Evolutionary conservation across 92 coral and sea anemone genomes (phyloP), one percentile per base, ranked within the genome.

Genomic region (Micromussa lordhowensis): DNA sequence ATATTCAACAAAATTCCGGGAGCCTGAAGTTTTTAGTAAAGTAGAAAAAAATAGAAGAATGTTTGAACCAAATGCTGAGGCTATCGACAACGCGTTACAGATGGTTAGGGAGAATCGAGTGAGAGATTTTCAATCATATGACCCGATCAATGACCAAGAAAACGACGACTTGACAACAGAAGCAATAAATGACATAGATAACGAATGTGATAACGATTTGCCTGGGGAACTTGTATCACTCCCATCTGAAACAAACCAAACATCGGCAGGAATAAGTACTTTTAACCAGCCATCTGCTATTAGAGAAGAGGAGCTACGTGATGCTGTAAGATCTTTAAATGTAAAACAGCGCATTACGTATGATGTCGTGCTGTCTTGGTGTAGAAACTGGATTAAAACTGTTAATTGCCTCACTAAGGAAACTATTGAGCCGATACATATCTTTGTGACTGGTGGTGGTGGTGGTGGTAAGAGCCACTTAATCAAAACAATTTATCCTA

Each of bases 241-340:
- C 10, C 85, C 82, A 22, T 0, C 5, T 40, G 72, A 61, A 75
- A 58, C 36, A 53, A 28, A 40, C 79, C 38, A 75, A 89, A 78
- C 83, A 86, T 71, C 14, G 54, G 78, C 26, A 48, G 73, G 54
- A 87, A 84, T 91, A 66, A 64, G 79, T 38, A 44, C 30, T 22
- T 84, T 85, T 11, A 76, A 57, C 77, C 98, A 95, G 36, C 96
- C 94, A 22, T 76, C 91, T 88, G 93, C 93, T 57, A 93, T 93
- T 16, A 80, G 90, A 77, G 93, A 95, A 80, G 98, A 95, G 29
- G 22, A 64, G 68, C 85, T 95, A 1, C 92, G 93, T 15, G 64
- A 88, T 78, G 48, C 82, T 61, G 96, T 95, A 28, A 86, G 98
- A 84, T 91, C 98, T 15, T 73, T 89, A 71, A 91, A 92, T 49